Base-by-base conservation (phyloP, 2,797 vertebrate species). In the Fistularia commersonii region DNA sequence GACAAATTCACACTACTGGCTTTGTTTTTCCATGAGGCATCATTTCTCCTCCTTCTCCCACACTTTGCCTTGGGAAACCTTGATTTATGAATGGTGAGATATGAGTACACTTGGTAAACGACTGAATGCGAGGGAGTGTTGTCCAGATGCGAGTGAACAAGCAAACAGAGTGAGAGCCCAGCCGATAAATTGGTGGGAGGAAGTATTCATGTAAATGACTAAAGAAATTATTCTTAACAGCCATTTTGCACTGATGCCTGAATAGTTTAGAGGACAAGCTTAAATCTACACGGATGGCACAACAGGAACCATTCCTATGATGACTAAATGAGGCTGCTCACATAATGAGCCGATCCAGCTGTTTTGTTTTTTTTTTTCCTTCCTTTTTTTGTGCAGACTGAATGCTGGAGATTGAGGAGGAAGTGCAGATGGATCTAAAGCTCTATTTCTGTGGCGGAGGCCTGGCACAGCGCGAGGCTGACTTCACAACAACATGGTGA, bases 191-290 rank as follows among this genome's bases (percentile, higher is more conserved):
- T 73, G 78, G 71, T 76, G 66, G 68, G 81, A 84, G 89, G 88
- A 90, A 89, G 87, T 85, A 86, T 74, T 89, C 90, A 87, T 89
- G 86, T 86, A 90, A 91, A 89, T 88, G 86, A 86, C 81, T 74
- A 43, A 54, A 84, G 68, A 87, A 88, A 90, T 87, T 86, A 84
- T 82, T 83, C 78, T 66, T 74, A 90, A 85, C 78, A 77, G 69
- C 78, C 74, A 79, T 87, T 85, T 81, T 80, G 76, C 78, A 76
- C 80, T 81, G 64, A 77, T 76, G 76, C 80, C 69, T 69, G 41
- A 64, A 81, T 66, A 66, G 76, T 83, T 83, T 79, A 68, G 78
- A 66, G 49, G 75, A 72, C 57, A 59, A 71, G 72, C 85, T 79
- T 80, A 75, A 86, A 85, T 81, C 69, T 54, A 63, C 54, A 60